Evolutionary conservation across 2,113 vertebrate species (phyloP).

Genomic region (Otus sunia): DNA sequence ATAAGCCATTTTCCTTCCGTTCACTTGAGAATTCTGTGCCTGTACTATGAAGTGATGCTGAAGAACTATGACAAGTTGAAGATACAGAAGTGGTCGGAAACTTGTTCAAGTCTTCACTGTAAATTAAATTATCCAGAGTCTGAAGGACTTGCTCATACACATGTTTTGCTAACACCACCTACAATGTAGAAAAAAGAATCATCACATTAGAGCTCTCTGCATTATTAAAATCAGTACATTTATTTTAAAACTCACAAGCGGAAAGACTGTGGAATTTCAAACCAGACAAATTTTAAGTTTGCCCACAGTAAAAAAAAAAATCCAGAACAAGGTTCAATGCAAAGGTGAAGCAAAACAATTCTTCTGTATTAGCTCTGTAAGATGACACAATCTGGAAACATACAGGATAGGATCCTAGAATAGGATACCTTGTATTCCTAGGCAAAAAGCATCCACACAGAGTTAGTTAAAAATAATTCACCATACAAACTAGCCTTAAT

Average conservation of each 20-base stretch:
- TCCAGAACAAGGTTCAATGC: not conserved
- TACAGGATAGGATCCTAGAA: not conserved
- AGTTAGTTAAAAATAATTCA: not conserved
- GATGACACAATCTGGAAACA: not conserved
- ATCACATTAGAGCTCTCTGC: not conserved
- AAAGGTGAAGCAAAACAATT: not conserved
- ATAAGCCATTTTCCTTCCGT: conserved; percentile 82
- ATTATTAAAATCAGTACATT: not conserved
- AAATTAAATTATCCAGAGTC: conserved; percentile 91
- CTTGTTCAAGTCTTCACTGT: conserved; percentile 84
- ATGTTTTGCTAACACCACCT: conserved; percentile 95
- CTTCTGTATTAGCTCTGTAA: not conserved
- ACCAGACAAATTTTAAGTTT: not conserved
- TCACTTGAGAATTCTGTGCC: conserved; percentile 79
- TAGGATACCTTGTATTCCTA: not conserved
- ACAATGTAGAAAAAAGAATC: not conserved
- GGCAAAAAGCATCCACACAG: not conserved
- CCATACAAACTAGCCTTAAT: not conserved
- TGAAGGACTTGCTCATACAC: conserved; percentile 97
- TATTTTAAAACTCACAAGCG: not conserved
- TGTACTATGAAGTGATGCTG: conserved; percentile 71
- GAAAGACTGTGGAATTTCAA: not conserved
- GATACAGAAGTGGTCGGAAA: conserved; percentile 60
- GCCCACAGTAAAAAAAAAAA: not conserved
- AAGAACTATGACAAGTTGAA: conserved; percentile 77